Evolutionary conservation across 2,113 vertebrate species (phyloP).

Genomic region (cattle (Bos taurus)): DNA sequence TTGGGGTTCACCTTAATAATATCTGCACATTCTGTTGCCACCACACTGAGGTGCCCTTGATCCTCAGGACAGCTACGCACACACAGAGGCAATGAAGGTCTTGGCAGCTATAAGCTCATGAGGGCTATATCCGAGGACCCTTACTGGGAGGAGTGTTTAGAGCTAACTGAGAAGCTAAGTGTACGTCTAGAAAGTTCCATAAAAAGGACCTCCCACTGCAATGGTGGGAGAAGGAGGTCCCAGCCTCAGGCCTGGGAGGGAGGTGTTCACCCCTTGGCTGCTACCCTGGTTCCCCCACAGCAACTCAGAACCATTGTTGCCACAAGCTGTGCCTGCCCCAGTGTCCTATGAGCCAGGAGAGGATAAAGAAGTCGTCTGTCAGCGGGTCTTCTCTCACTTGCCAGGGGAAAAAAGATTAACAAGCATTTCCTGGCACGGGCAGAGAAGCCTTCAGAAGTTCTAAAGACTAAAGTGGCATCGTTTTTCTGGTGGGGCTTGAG

Average conservation of each 20-base stretch:
- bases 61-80: not conserved
- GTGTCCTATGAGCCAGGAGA: not conserved
- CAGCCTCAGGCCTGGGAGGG: not conserved
- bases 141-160: not conserved
- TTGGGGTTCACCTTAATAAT: not conserved
- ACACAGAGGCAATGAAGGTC: not conserved
- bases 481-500: not conserved
- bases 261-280: rapidly evolving
- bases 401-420: not conserved
- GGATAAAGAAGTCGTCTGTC: not conserved
- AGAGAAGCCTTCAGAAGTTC: not conserved
- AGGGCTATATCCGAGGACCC: too few species aligned
- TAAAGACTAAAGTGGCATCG: not conserved
- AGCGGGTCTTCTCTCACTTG: not conserved
- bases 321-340: not conserved
- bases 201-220: not conserved
- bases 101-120: not conserved
- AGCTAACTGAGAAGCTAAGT: not conserved
- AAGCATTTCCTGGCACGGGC: not conserved
- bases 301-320: not conserved
- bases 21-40: not conserved
- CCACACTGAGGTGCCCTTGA: rapidly evolving
- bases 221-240: too few species aligned
- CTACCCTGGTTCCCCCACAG: not conserved
- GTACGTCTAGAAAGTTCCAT: not conserved